phyloP scores from a whole-genome alignment of 1,140 invertebrate genomes.

The Cydia splendana region DNA sequence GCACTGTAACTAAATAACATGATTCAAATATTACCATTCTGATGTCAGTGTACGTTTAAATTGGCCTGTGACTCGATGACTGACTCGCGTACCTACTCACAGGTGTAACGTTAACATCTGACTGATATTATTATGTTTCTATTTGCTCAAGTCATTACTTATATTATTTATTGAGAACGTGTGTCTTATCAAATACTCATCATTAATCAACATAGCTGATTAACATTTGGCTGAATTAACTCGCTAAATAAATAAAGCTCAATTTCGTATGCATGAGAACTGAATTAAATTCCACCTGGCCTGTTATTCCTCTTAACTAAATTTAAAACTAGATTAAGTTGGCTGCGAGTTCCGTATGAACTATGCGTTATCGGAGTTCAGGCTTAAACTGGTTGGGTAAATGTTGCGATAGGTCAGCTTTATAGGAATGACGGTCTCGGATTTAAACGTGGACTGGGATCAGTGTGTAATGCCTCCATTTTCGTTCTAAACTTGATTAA shows the following conservation, averaged over 20 bases:
- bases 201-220: slow-evolving; percentile 6
- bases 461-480: not conserved
- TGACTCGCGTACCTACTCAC: no score
- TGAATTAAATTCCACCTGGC: slow-evolving; percentile 16
- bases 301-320: not conserved
- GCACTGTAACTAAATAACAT: no score
- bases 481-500: slow-evolving; percentile 1
- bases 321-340: not conserved
- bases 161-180: no score
- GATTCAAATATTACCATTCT: no score
- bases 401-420: not conserved
- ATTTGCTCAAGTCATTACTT: no score
- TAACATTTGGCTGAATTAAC: slow-evolving; percentile 5
- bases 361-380: not conserved
- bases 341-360: not conserved
- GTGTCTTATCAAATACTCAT: not conserved
- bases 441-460: not conserved
- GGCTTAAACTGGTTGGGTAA: not conserved
- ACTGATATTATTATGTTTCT: no score
- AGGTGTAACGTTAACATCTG: no score
- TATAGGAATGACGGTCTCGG: not conserved
- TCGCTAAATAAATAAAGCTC: slow-evolving; percentile 17
- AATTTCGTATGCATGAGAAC: slow-evolving; percentile 19
- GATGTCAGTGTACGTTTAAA: no score
- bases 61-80: no score